Percentiles rank a stretch among this genome's conserved stretches.
Conservation (phyloP, 2,888 invertebrate species). For the Leptarthrus brevirostris region DNA sequence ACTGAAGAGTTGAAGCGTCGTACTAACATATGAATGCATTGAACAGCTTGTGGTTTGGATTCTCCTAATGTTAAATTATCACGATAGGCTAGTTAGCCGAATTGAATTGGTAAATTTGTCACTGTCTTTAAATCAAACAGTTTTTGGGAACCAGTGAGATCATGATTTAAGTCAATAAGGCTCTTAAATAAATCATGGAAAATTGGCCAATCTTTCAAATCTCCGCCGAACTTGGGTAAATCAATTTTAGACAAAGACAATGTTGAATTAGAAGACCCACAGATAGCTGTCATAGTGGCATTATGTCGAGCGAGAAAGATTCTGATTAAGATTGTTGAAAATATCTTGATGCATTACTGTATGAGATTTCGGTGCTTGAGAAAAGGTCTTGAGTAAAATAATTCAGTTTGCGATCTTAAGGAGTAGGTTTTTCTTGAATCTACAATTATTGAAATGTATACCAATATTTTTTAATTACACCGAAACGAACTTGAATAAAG, state of each 20-base stretch:
- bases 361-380: not conserved
- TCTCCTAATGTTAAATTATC: no score
- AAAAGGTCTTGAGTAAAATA: no score
- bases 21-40: no score
- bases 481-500: not conserved
- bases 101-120: no score
- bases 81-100: not conserved
- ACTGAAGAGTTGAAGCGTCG: not conserved
- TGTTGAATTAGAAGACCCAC: no score
- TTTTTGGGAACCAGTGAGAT: constrained; percentile 2
- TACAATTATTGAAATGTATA: not conserved
- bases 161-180: constrained; percentile 1
- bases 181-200: constrained; percentile 1
- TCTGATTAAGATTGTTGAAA: not conserved
- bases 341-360: not conserved
- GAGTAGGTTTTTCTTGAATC: not conserved
- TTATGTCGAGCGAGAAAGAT: not conserved
- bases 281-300: no score
- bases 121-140: not conserved
- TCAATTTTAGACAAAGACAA: no score
- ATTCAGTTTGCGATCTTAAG: no score
- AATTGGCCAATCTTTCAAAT: not conserved
- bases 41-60: not conserved
- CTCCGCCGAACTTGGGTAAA: no score
- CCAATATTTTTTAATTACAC: not conserved